Base-by-base conservation (phyloP, 2,888 invertebrate species). In the Agonopterix alstromeriana region DNA sequence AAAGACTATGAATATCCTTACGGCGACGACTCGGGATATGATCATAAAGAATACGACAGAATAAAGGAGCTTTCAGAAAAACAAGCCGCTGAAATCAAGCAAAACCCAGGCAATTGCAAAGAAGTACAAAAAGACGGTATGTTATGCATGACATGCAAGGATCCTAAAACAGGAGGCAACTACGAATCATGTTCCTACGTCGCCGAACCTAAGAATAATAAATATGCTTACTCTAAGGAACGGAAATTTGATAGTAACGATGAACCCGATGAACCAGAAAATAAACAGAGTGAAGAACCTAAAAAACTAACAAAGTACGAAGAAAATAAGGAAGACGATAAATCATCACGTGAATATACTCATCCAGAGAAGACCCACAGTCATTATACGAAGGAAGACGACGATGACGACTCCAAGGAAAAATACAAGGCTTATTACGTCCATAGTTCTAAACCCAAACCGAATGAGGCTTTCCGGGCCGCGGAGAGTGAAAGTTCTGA, bases 181-280 rank as follows among this genome's bases (percentile, higher is more conserved):
- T 95, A 92, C 55, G 95, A 96, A 71, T 93, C 93, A 10, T 96
- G 96, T 69, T 93, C 94, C 0, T 96, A 95, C 73, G 92, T 93
- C 8, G 92, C 93, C 1, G 91, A 92, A 53, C 94, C 94, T 0
- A 90, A 91, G 62, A 94, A 94, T 54, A 92, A 94, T 69, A 90
- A 91, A 67, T 93, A 92, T 67, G 92, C 92, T 8, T 94, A 91
- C 61, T 92, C 91, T 4, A 91, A 90, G 51, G 92, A 93, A 75
- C 90, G 88, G 54, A 92, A 91, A 62, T 92, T 90, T 61, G 88
- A 91, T 51, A 91, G 91, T 54, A 90, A 91, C 45, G 90, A 91
- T 55, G 88, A 90, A 60, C 89, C 90, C 8, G 88, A 89, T 51
- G 89, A 90, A 59, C 74, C 79, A 27, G 85, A 87, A 53, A 80